Evolutionary conservation across 2,888 invertebrate genomes (phyloP).

Genomic region (Drosophila multiciliata): DNA sequence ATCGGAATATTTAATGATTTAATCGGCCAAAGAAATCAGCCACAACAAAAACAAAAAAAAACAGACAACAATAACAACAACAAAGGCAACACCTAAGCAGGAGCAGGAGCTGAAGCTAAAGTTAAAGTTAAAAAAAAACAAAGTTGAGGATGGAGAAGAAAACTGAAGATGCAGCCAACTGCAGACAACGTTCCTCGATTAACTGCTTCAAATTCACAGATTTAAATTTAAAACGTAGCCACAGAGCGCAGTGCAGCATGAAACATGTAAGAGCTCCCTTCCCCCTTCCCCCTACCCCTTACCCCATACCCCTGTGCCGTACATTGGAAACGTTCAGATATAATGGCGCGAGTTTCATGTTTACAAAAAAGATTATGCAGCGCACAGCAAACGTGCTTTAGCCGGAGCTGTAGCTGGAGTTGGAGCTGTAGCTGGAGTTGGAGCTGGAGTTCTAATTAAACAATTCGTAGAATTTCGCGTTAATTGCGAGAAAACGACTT

Average conservation of each 20-base stretch:
- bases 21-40: slow-evolving; percentile 74
- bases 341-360: slow-evolving; percentile 84
- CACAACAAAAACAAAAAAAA: slow-evolving; percentile 37
- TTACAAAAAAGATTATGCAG: slow-evolving; percentile 83
- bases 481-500: slow-evolving; percentile 85
- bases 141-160: not conserved
- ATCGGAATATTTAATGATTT: slow-evolving; percentile 85
- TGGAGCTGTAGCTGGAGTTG: slow-evolving; percentile 31
- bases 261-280: slow-evolving; percentile 44
- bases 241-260: slow-evolving; percentile 46
- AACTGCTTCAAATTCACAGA: slow-evolving; percentile 83
- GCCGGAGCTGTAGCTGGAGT: not conserved
- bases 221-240: slow-evolving; percentile 81
- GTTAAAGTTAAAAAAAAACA: slow-evolving; percentile 9
- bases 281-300: not conserved
- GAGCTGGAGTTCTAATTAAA: slow-evolving; percentile 84
- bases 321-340: slow-evolving; percentile 61
- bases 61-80: slow-evolving; percentile 39
- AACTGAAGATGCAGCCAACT: slow-evolving; percentile 36
- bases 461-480: slow-evolving; percentile 86
- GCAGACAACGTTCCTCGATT: slow-evolving; percentile 77
- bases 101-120: slow-evolving; percentile 30
- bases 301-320: not conserved
- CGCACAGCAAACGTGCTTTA: slow-evolving; percentile 69
- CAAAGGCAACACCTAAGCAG: slow-evolving; percentile 70